These are phyloP conservation scores for Gymnocheta viridis DNA, from an alignment of 2,888 invertebrate genomes.

Conservation along the genomic window DNA sequence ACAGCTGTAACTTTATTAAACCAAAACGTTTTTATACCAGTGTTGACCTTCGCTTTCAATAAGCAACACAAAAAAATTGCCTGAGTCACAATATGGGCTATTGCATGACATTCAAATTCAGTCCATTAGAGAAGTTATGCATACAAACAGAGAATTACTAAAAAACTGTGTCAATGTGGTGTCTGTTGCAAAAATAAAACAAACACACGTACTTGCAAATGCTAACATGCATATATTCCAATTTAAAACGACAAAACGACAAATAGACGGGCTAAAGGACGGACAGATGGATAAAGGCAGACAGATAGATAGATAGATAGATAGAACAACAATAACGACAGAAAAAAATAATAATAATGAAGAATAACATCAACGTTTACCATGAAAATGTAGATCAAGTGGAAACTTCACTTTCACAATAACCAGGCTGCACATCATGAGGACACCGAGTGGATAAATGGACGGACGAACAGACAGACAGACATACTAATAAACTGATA, in stretches of 20 bases:
- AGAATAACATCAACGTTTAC: conserved; percentile 47
- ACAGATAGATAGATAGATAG: conserved; percentile 16
- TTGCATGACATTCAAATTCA: conserved; percentile 57
- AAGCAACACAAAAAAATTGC: not conserved
- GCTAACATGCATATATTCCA: conserved; percentile 13
- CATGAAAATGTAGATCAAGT: conserved; percentile 65
- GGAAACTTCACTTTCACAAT: conserved; percentile 68
- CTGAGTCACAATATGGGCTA: conserved; percentile 11
- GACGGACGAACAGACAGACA: conserved; percentile 28
- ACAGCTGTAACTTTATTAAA: not conserved
- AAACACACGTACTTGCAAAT: conserved; percentile 12
- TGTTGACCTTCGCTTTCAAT: conserved; percentile 49
- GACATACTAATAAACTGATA: conserved; percentile 15
- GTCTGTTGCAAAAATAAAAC: conserved; percentile 48
- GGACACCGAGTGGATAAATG: conserved; percentile 44
- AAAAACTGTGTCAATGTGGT: conserved; percentile 68
- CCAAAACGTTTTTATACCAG: not conserved
- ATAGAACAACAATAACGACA: conserved; percentile 30
- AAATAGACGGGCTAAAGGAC: conserved; percentile 33
- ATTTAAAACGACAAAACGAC: conserved; percentile 37
- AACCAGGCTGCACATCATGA: conserved; percentile 61
- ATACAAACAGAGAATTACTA: conserved; percentile 43
- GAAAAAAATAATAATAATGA: not conserved
- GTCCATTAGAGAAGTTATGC: conserved; percentile 60
- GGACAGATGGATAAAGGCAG: too few species aligned